Evolutionary conservation across 2,113 vertebrate genomes (phyloP), one percentile per base, ranked within the genome.

Genomic region (Xiphorhynchus elegans): DNA sequence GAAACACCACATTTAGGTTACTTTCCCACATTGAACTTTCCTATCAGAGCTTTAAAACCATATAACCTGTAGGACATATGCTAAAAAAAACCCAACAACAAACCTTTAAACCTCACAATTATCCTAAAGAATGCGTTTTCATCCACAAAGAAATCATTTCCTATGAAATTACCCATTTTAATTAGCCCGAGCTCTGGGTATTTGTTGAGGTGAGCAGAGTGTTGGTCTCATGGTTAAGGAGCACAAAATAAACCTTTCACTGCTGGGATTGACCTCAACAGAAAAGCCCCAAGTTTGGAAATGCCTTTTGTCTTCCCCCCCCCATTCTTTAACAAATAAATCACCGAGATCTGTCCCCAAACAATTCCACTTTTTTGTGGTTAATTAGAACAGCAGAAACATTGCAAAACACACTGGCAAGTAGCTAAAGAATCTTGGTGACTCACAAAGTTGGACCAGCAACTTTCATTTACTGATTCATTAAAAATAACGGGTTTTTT

Each of bases 381-480:
- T 96, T 92, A 94, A 96, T 91, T 70, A 80, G 37, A 88, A 53
- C 46, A 90, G 82, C 75, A 97, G 69, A 95, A 96, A 87, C 53
- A 56, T 97, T 95, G 75, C 90, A 93, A 98, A 97, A 97, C 26
- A 13, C 33, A 1, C 93, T 87, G 70, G 78, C 62, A 93, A 97
- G 40, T 40, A 80, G 40, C 69, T 70, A 52, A 96, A 63, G 95
- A 83, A 20, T 68, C 64, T 73, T 17, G 1, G 52, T 96, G 93
- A 96, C 74, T 97, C 95, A 96, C 47, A 62, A 72, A 84, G 13
- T 62, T 95, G 95, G 95, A 93, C 49, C 93, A 84, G 81, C 31
- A 96, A 87, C 72, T 74, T 96, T 95, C 66, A 69, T 18, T 50
- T 16, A 67, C 76, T 95, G 84, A 95, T 84, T 96, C 87, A 91